Conservation (phyloP, 2,113 vertebrate genomes). For the Brienomyrus brachyistius region DNA sequence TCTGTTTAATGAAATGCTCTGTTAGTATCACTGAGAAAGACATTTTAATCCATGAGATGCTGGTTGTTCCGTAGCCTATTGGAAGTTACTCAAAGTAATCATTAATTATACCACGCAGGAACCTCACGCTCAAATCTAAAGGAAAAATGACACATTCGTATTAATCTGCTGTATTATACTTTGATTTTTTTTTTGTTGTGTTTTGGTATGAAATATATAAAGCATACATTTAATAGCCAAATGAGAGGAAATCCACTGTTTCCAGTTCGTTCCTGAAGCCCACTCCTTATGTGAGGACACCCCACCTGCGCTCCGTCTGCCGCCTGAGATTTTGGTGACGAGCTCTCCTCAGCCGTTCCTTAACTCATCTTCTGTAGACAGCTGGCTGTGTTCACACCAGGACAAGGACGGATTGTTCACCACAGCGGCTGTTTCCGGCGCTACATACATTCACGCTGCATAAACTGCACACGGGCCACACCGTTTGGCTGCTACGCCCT, state of each 20-base stretch:
- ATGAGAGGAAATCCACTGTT: slow-evolving; percentile 18
- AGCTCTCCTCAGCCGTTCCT: background rate
- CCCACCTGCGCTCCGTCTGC: background rate
- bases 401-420: slow-evolving; percentile 2
- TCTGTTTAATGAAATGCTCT: background rate
- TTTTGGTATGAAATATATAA: background rate
- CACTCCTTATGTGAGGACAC: slow-evolving; percentile 1
- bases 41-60: background rate
- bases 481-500: background rate
- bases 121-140: background rate
- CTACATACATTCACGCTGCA: background rate
- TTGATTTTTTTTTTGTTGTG: background rate
- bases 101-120: background rate
- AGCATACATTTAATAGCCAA: background rate
- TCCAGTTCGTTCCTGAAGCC: background rate
- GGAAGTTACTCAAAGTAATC: background rate
- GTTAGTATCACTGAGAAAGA: background rate
- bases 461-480: background rate
- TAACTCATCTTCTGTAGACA: background rate
- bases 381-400: background rate
- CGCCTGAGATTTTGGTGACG: slow-evolving; percentile 7
- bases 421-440: background rate
- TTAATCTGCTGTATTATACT: background rate
- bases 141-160: background rate
- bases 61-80: background rate